Conservation (phyloP, 2,888 invertebrate genomes). For the Zelleria hepariella region DNA sequence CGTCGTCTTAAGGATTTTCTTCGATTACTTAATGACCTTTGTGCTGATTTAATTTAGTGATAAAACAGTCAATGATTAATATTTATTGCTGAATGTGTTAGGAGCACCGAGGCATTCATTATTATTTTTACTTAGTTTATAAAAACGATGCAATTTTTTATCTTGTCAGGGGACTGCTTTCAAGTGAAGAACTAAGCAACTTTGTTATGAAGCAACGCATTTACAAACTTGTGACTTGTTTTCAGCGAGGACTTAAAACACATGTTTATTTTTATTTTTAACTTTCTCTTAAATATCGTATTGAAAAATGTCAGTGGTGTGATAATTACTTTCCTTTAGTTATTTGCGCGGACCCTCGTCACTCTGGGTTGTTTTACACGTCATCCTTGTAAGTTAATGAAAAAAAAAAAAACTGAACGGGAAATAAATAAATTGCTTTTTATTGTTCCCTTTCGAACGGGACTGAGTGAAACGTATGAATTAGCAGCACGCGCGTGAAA, state of each 20-base stretch:
- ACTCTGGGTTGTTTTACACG: conserved; percentile 62
- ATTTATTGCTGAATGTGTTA: too few relatives aligned
- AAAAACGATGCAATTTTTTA: too few relatives aligned
- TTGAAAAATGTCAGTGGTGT: conserved; percentile 25
- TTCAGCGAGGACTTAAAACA: neutral
- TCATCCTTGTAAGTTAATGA: conserved; percentile 67
- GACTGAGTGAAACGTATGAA: conserved; percentile 17
- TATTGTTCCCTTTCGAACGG: conserved; percentile 34
- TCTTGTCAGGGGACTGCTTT: too few relatives aligned
- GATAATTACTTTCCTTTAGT: conserved; percentile 58
- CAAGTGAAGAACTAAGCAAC: too few relatives aligned
- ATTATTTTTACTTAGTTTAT: too few relatives aligned
- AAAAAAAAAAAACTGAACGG: conserved; percentile 64
- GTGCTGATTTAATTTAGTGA: too few relatives aligned
- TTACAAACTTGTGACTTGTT: neutral
- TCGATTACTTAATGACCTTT: too few relatives aligned
- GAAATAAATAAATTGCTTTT: conserved; percentile 61
- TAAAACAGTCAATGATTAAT: too few relatives aligned
- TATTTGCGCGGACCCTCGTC: conserved; percentile 62
- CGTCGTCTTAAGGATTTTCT: too few relatives aligned
- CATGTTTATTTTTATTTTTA: neutral
- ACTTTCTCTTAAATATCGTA: conserved; percentile 14
- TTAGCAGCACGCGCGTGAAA: neutral
- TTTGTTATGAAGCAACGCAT: too few relatives aligned
- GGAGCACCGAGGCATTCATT: too few relatives aligned